These are phyloP conservation scores for Chrysemys picta DNA, from an alignment of 2,113 vertebrate genomes.

Conservation along the genomic window DNA sequence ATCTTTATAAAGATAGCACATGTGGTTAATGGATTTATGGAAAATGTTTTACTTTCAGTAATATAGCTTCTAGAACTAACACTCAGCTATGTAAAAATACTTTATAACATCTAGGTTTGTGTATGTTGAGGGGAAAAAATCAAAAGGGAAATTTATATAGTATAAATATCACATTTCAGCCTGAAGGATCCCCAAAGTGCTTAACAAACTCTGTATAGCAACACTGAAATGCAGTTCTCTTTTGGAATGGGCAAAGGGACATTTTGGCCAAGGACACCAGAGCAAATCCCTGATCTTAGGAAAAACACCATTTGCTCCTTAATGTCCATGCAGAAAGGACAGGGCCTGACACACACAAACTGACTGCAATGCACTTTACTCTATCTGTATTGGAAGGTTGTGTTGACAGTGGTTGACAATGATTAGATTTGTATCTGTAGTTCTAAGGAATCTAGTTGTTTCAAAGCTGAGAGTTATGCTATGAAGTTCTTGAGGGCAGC, in stretches of 20 bases:
- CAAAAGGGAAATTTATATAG: neutral
- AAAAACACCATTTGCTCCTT: neutral
- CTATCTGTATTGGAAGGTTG: neutral
- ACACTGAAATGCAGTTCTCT: neutral
- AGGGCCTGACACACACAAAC: neutral
- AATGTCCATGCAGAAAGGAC: neutral
- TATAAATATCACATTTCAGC: neutral
- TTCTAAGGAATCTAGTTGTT: neutral
- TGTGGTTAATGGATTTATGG: neutral
- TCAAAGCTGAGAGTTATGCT: neutral
- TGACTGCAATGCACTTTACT: no score
- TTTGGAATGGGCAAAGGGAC: neutral
- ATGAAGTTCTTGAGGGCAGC: neutral
- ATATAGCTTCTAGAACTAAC: neutral
- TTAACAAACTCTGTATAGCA: neutral
- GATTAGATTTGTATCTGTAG: neutral
- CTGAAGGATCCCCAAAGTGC: neutral
- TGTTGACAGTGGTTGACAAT: neutral
- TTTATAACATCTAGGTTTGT: neutral
- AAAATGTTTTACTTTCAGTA: neutral
- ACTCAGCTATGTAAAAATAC: neutral
- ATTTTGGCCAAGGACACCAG: neutral
- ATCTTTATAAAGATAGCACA: rapidly evolving
- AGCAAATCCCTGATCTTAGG: neutral
- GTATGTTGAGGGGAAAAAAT: neutral